Evolutionary conservation across 2,113 vertebrate species (phyloP).

Genomic region (Noturus placidus): DNA sequence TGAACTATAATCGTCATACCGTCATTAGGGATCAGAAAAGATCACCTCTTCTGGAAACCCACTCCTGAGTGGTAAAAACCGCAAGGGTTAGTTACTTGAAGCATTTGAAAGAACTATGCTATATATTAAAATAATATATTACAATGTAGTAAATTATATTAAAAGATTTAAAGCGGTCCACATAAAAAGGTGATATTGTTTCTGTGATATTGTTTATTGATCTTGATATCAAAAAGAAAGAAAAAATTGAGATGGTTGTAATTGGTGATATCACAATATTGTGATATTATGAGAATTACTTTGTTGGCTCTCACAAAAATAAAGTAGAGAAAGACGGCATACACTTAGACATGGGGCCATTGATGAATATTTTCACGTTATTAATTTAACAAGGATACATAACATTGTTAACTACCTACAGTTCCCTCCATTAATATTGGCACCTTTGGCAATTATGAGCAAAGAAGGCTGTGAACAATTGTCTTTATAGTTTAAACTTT

Average conservation of each 20-base stretch:
- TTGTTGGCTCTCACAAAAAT: neutral
- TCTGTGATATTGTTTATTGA: neutral
- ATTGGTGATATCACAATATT: neutral
- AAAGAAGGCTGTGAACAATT: no score
- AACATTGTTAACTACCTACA: neutral
- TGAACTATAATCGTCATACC: no score
- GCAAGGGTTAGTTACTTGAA: neutral
- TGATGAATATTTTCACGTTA: neutral
- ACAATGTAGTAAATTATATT: neutral
- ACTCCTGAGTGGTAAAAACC: neutral
- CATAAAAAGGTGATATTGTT: neutral
- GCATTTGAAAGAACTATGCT: neutral
- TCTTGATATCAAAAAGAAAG: neutral
- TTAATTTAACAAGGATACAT: neutral
- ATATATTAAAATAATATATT: neutral
- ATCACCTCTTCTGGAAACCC: no score
- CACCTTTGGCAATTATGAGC: no score
- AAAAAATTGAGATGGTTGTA: neutral
- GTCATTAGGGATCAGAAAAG: no score
- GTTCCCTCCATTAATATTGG: no score
- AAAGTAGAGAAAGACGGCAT: neutral
- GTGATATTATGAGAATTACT: neutral
- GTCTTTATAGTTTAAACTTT: no score
- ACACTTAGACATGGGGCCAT: neutral
- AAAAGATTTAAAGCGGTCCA: no score